These are phyloP conservation scores for Coleophora flavipennella DNA, from an alignment of 2,888 invertebrate species.

Conservation along the genomic window DNA sequence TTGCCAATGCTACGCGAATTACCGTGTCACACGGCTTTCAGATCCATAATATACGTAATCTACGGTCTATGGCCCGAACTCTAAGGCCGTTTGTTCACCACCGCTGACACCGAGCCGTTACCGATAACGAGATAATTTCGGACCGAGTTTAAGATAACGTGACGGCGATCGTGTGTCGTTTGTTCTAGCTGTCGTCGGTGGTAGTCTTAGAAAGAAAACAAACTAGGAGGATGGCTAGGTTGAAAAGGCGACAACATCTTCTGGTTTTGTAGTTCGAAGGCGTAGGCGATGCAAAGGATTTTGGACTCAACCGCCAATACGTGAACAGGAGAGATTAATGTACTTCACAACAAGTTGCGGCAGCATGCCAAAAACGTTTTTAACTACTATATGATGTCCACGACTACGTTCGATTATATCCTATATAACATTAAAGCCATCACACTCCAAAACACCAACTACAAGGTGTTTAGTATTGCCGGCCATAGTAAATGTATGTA, in stretches of 20 bases:
- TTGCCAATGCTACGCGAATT: no score
- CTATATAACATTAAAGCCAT: slow-evolving; percentile 6
- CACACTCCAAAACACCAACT: slow-evolving; percentile 7
- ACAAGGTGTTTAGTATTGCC: no score
- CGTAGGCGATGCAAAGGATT: slow-evolving; percentile 5
- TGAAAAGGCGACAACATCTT: slow-evolving; percentile 9
- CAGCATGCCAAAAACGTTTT: slow-evolving; percentile 5
- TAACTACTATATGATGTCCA: slow-evolving; percentile 7
- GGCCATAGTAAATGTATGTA: no score
- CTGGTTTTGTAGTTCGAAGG: slow-evolving; percentile 10
- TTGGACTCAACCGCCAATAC: slow-evolving; percentile 6
- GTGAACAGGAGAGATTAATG: slow-evolving; percentile 9
- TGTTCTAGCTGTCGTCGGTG: neutral
- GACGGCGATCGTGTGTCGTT: slow-evolving; percentile 2
- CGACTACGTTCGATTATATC: slow-evolving; percentile 10
- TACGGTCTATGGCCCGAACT: no score
- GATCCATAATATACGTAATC: no score
- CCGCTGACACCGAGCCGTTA: slow-evolving; percentile 2
- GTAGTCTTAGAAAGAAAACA: slow-evolving; percentile 1
- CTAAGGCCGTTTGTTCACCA: slow-evolving; percentile 4
- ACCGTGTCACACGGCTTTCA: no score
- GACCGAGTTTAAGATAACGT: neutral
- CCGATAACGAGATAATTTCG: neutral
- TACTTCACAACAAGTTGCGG: slow-evolving; percentile 8
- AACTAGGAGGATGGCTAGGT: slow-evolving; percentile 2